These are phyloP conservation scores for Taeniopygia guttata DNA, from an alignment of 2,797 vertebrate genomes.

Conservation along the genomic window DNA sequence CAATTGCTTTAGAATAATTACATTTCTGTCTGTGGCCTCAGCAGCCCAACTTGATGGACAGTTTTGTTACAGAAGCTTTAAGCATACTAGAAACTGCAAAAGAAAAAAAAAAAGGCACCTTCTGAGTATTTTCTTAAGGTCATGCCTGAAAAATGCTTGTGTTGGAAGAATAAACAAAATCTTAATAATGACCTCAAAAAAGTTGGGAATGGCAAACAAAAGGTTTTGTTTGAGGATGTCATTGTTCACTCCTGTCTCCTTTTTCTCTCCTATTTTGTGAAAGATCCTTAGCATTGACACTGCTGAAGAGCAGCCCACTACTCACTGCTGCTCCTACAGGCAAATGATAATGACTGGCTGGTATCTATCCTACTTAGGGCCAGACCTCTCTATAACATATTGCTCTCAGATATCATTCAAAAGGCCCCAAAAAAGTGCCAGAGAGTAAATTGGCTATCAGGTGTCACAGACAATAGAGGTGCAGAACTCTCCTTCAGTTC, in stretches of 20 bases:
- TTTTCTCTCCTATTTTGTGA: neutral
- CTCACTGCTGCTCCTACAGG: neutral
- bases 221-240: neutral
- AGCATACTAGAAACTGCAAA: neutral
- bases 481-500: neutral
- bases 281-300: neutral
- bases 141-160: neutral
- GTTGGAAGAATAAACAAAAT: neutral
- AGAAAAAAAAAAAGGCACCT: neutral
- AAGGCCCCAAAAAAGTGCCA: neutral
- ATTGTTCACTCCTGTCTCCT: neutral
- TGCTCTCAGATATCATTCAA: neutral
- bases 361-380: neutral
- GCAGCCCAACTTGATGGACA: neutral
- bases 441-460: neutral
- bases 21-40: neutral
- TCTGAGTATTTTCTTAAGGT: neutral
- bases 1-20: neutral
- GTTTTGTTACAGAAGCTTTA: neutral
- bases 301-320: neutral
- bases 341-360: neutral
- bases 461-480: neutral
- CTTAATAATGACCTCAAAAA: neutral
- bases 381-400: neutral
- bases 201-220: neutral